Conservation (phyloP, 2,888 invertebrate species). For the Eupithecia exiguata region DNA sequence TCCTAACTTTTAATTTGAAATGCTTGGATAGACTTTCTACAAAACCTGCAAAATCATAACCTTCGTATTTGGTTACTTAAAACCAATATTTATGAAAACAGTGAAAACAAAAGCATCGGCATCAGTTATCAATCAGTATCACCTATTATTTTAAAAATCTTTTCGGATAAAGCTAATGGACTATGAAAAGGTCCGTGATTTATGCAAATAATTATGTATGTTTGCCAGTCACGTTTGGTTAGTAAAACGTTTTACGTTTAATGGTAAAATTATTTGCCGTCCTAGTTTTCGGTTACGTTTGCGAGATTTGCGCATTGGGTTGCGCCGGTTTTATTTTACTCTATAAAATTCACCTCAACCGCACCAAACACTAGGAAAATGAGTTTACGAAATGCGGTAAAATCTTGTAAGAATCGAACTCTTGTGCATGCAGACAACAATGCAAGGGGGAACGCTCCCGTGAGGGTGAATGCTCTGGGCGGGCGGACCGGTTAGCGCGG, state of each 20-base stretch:
- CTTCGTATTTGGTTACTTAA: not conserved
- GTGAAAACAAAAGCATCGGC: not conserved
- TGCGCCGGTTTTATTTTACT: conserved; percentile 70
- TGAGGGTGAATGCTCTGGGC: conserved; percentile 59
- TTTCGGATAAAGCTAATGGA: conserved; percentile 14
- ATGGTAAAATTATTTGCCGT: conserved; percentile 53
- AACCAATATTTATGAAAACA: not conserved
- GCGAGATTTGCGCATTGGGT: conserved; percentile 78
- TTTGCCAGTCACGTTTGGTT: conserved; percentile 18
- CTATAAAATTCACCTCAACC: conserved; percentile 60
- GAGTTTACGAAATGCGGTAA: conserved; percentile 33
- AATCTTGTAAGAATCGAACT: conserved; percentile 23
- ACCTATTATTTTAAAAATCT: conserved; percentile 3
- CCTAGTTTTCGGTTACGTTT: conserved; percentile 66
- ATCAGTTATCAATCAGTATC: no score
- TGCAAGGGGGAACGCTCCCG: conserved; percentile 43
- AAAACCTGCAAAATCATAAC: not conserved
- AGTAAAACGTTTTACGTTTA: conserved; percentile 32
- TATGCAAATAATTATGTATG: conserved; percentile 12
- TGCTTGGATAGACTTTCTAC: not conserved
- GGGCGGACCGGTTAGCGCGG: conserved; percentile 72
- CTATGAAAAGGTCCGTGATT: conserved; percentile 15
- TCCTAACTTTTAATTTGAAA: not conserved
- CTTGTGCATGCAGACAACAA: conserved; percentile 34
- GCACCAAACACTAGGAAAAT: conserved; percentile 25